phyloP scores from a whole-genome alignment of 2,113 vertebrate species.

The Spermophilus dauricus region DNA sequence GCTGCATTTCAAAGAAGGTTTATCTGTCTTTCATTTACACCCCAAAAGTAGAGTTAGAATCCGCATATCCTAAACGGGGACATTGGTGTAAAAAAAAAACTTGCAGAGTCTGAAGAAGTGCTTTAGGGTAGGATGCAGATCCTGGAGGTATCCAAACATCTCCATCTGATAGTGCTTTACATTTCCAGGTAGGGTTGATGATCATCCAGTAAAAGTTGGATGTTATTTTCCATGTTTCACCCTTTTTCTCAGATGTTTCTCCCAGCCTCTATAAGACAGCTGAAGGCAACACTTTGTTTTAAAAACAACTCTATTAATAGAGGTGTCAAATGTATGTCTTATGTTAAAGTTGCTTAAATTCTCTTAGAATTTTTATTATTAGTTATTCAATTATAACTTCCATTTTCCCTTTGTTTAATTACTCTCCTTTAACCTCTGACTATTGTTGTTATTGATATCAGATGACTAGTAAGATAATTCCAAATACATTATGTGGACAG shows the following conservation, averaged over 20 bases:
- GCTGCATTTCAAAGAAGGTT: not conserved
- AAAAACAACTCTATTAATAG: constrained; percentile 16
- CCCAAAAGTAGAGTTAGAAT: not conserved
- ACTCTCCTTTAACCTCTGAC: not conserved
- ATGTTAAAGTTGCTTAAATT: constrained; percentile 36
- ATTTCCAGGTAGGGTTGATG: not conserved
- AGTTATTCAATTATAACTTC: not conserved
- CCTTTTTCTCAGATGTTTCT: not conserved
- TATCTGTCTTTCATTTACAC: not conserved
- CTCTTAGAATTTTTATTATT: not conserved
- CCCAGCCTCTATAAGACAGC: not conserved
- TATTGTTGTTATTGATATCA: not conserved
- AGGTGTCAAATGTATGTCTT: not conserved
- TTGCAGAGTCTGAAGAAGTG: not conserved
- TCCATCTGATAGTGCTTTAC: not conserved
- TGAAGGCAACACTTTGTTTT: not conserved
- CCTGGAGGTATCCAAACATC: not conserved
- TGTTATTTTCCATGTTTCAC: not conserved
- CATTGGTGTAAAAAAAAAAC: not conserved
- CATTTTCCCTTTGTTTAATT: constrained; percentile 22
- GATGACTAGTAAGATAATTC: not conserved
- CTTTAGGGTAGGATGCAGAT: not conserved
- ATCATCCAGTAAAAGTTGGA: not conserved
- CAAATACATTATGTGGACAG: not conserved
- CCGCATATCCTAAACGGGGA: not conserved